Percentiles rank a stretch among this genome's conserved stretches.
Conservation (phyloP, 30 jellyfish, hydroid and myxozoan genomes). For the Turritopsis dohrnii region DNA sequence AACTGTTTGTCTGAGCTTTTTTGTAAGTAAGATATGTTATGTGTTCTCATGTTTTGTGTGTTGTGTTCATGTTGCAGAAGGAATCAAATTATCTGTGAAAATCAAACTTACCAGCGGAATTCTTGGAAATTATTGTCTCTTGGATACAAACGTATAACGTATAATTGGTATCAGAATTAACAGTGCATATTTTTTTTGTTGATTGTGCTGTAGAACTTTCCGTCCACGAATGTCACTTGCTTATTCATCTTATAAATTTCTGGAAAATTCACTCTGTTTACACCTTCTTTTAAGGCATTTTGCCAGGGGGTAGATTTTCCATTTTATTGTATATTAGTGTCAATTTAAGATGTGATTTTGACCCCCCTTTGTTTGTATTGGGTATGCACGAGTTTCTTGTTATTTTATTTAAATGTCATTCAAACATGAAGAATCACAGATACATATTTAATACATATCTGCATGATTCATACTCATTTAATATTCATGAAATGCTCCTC, state of each 20-base stretch:
- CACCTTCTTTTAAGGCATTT: not conserved
- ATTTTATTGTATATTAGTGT: not conserved
- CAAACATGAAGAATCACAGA: not conserved
- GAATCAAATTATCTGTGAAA: too few species aligned
- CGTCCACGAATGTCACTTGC: not conserved
- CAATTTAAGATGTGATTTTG: not conserved
- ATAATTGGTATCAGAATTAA: too few species aligned
- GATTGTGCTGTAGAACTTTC: too few species aligned
- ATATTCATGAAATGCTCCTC: not conserved
- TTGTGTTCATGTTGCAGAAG: too few species aligned
- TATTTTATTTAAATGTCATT: not conserved
- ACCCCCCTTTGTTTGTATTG: not conserved
- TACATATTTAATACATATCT: not conserved
- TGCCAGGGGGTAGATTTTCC: not conserved
- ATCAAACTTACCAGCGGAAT: too few species aligned
- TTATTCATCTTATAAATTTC: not conserved
- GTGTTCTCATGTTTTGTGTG: too few species aligned
- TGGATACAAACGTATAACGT: too few species aligned
- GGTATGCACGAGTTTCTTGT: not conserved
- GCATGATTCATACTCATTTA: not conserved
- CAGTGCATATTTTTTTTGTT: too few species aligned
- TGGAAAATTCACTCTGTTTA: not conserved
- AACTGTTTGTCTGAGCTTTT: too few species aligned
- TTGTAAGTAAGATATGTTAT: too few species aligned
- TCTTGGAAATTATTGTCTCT: too few species aligned